Conservation (phyloP, 2,888 invertebrate genomes). For the Tortrix viridana region DNA sequence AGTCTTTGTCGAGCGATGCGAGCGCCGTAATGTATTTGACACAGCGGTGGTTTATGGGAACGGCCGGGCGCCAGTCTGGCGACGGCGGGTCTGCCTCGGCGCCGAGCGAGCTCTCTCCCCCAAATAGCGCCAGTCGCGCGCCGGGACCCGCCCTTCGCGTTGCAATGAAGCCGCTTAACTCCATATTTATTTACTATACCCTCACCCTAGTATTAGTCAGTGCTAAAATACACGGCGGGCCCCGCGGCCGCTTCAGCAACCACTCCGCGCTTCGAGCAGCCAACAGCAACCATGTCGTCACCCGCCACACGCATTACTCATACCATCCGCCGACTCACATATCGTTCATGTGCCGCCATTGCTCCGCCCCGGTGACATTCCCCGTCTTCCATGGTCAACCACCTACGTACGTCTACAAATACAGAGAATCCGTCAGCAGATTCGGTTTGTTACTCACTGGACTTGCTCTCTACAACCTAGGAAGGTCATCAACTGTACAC, state of each 20-base stretch:
- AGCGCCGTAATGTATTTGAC: slow-evolving; percentile 27
- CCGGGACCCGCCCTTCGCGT: slow-evolving; percentile 62
- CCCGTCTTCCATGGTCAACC: slow-evolving; percentile 72
- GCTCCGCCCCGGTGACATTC: slow-evolving; percentile 59
- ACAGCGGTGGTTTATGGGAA: slow-evolving; percentile 42
- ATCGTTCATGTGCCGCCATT: slow-evolving; percentile 64
- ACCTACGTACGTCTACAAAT: slow-evolving; percentile 72
- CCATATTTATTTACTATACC: slow-evolving; percentile 49
- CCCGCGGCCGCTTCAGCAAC: slow-evolving; percentile 53
- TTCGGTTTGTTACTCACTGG: slow-evolving; percentile 69
- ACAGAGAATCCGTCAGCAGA: slow-evolving; percentile 64
- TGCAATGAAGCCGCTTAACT: slow-evolving; percentile 61
- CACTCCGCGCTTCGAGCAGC: slow-evolving; percentile 39
- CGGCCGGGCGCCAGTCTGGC: slow-evolving; percentile 65
- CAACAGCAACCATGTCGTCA: slow-evolving; percentile 56
- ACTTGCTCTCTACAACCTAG: slow-evolving; percentile 73
- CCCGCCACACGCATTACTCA: slow-evolving; percentile 66
- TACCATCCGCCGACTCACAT: slow-evolving; percentile 73
- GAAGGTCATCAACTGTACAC: slow-evolving; percentile 58
- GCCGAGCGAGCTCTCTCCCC: slow-evolving; percentile 61
- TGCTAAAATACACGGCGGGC: slow-evolving; percentile 64
- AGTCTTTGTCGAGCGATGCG: no score
- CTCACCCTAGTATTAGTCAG: slow-evolving; percentile 47
- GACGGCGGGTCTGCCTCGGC: slow-evolving; percentile 65
- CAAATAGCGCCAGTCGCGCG: slow-evolving; percentile 64